Conservation (phyloP, 2,113 vertebrate genomes). For the Choloepus hoffmanni region DNA sequence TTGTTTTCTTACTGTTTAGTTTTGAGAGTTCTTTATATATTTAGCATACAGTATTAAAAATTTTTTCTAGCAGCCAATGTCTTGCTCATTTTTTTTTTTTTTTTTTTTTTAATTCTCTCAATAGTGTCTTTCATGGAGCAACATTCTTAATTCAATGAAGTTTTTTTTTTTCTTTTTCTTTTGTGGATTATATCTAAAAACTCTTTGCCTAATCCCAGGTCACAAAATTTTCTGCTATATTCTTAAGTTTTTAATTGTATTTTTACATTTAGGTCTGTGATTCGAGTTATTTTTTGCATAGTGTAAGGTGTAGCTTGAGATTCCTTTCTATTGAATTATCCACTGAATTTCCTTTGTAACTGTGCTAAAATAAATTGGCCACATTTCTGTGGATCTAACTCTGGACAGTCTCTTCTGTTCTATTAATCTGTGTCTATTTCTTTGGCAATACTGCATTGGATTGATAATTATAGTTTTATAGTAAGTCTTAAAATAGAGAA, state of each 20-base stretch:
- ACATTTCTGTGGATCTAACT: background rate
- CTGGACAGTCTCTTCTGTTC: background rate
- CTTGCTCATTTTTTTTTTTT: background rate
- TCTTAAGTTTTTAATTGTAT: background rate
- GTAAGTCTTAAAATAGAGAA: background rate
- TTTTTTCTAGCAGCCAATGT: background rate
- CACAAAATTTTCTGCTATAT: background rate
- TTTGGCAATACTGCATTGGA: background rate
- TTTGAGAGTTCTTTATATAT: background rate
- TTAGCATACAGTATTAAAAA: background rate
- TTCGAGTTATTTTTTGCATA: background rate
- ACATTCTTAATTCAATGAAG: background rate
- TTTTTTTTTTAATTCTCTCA: background rate
- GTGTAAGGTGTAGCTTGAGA: background rate
- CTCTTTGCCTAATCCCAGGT: background rate
- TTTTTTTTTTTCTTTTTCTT: background rate
- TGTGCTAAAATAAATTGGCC: background rate
- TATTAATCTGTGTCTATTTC: background rate
- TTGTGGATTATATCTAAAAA: background rate
- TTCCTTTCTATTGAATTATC: slow-evolving; percentile 20
- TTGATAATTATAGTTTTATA: background rate
- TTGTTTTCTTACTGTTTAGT: background rate
- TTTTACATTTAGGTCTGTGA: background rate
- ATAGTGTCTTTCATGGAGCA: background rate
- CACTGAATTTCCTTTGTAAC: background rate